A percentile compares a stretch with the other conserved stretches of the same genome.
phyloP scores from a whole-genome alignment of 2,888 invertebrate genomes.

The Parelbella ahira region DNA sequence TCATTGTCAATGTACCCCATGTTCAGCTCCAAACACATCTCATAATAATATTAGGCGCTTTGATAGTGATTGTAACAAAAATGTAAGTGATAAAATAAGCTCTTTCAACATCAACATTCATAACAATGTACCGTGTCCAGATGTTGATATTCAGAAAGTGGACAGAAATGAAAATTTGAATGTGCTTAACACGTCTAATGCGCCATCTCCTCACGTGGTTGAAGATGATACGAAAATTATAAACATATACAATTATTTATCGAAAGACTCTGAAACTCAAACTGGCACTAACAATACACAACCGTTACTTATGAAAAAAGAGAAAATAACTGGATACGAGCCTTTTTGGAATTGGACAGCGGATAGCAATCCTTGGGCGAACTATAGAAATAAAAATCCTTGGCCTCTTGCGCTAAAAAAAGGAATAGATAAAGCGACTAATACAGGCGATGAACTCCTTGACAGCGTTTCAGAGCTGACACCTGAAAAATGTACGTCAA shows the following conservation, averaged over 20 bases:
- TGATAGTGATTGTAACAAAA: too few relatives aligned
- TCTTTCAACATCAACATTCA: not conserved
- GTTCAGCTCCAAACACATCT: too few relatives aligned
- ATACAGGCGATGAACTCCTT: too few relatives aligned
- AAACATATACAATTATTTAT: constrained; percentile 5
- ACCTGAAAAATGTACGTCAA: too few relatives aligned
- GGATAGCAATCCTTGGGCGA: not conserved
- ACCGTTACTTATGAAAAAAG: not conserved
- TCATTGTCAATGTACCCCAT: too few relatives aligned
- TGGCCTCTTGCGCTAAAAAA: not conserved
- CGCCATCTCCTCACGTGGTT: too few relatives aligned
- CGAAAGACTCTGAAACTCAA: not conserved
- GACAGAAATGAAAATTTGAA: too few relatives aligned
- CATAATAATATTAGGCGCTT: too few relatives aligned
- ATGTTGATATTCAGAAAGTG: too few relatives aligned
- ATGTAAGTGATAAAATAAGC: too few relatives aligned
- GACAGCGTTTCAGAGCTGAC: too few relatives aligned
- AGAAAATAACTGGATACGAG: constrained; percentile 4
- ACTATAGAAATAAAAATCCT: not conserved
- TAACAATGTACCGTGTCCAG: not conserved
- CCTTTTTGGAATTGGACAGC: constrained; percentile 15
- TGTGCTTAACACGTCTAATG: too few relatives aligned
- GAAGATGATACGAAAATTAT: not conserved
- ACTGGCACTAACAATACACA: not conserved
- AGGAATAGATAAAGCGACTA: not conserved